Evolutionary conservation across 2,888 invertebrate species (phyloP).

Genomic region (Zele albiditarsus): DNA sequence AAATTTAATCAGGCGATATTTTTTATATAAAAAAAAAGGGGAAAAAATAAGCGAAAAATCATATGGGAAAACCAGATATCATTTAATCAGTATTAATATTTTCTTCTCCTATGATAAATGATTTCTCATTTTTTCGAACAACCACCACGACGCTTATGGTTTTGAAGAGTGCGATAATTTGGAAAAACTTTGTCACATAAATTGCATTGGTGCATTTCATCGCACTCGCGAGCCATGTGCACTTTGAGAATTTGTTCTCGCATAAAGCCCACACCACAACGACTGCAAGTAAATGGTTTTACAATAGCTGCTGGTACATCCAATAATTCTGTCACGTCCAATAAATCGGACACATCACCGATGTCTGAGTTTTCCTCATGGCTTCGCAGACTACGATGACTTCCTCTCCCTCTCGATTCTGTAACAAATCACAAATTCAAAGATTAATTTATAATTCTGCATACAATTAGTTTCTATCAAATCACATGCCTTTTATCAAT

Average conservation of each 20-base stretch:
- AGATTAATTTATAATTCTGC: not conserved
- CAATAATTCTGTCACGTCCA: constrained; percentile 4
- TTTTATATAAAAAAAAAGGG: not conserved
- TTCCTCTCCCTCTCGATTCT: not conserved
- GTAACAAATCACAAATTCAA: constrained; percentile 11
- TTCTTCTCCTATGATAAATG: not conserved
- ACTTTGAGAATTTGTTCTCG: constrained; percentile 21
- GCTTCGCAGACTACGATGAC: not conserved
- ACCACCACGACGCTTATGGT: constrained; percentile 11
- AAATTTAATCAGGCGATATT: not conserved
- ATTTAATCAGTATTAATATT: not conserved
- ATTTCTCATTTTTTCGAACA: not conserved
- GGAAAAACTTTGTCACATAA: constrained; percentile 11
- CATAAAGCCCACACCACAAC: constrained; percentile 26
- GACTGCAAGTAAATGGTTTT: constrained; percentile 14
- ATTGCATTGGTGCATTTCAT: not conserved
- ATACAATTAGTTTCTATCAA: not conserved
- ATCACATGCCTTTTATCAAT: not conserved
- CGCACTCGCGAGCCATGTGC: constrained; percentile 14
- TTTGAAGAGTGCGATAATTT: not conserved
- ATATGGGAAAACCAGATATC: not conserved
- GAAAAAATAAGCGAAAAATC: not conserved
- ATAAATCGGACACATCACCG: not conserved
- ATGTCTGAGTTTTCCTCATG: not conserved
- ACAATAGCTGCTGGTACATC: not conserved